phyloP scores from a whole-genome alignment of 2,888 invertebrate species.

The Congeria kusceri region DNA sequence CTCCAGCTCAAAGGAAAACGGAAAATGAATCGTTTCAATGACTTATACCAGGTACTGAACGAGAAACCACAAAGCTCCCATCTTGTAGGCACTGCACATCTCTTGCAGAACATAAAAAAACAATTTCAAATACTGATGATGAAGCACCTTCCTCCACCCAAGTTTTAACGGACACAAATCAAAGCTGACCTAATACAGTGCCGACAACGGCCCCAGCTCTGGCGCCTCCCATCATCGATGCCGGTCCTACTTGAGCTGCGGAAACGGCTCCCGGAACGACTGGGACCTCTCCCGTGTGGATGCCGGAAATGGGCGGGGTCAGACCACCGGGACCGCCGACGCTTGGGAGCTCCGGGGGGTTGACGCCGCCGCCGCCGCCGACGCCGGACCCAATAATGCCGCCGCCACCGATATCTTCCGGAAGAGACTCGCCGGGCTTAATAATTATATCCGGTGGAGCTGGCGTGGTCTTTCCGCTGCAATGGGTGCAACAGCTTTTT shows the following conservation, averaged over 20 bases:
- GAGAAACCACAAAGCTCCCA: too few species aligned
- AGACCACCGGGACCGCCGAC: constrained; percentile 56
- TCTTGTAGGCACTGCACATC: too few species aligned
- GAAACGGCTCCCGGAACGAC: constrained; percentile 62
- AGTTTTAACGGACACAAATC: too few species aligned
- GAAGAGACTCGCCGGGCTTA: constrained; percentile 43
- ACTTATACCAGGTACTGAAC: too few species aligned
- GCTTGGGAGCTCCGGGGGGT: constrained; percentile 44
- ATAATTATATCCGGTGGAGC: constrained; percentile 53
- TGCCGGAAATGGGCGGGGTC: constrained; percentile 40
- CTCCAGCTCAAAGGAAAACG: too few species aligned
- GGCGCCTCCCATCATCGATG: constrained; percentile 68
- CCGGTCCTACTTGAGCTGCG: constrained; percentile 58
- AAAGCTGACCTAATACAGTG: constrained; percentile 72
- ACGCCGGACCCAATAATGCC: constrained; percentile 64
- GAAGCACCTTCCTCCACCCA: too few species aligned
- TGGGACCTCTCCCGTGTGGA: constrained; percentile 47
- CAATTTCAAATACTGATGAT: too few species aligned
- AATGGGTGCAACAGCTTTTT: background rate
- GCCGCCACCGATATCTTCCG: constrained; percentile 65
- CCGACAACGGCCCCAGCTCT: constrained; percentile 79
- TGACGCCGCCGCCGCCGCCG: constrained; percentile 60
- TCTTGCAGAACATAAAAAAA: too few species aligned
- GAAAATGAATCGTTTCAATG: too few species aligned
- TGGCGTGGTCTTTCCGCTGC: constrained; percentile 31